A percentile compares a stretch with the other conserved stretches of the same genome.
These are phyloP conservation scores for Scylla paramamosain DNA, from an alignment of 1,140 invertebrate species.

Conservation along the genomic window DNA sequence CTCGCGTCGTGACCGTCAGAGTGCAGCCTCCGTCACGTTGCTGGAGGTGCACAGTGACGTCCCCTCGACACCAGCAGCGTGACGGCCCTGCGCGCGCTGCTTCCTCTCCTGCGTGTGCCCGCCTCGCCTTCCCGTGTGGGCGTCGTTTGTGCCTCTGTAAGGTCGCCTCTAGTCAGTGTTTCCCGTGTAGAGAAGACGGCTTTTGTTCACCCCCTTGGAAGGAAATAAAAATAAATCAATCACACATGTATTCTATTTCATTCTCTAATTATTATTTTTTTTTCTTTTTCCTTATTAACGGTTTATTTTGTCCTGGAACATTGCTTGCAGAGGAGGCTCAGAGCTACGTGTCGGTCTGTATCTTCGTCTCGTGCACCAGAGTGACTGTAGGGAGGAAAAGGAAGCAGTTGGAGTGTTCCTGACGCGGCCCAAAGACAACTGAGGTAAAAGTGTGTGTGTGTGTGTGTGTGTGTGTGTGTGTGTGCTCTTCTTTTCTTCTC, in stretches of 20 bases:
- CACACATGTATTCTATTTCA: background rate
- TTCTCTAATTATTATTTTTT: background rate
- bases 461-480: slow-evolving; percentile 45
- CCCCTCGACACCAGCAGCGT: background rate
- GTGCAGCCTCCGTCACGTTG: background rate
- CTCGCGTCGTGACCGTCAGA: background rate
- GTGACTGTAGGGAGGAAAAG: background rate
- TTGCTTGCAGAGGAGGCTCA: background rate
- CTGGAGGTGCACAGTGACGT: background rate
- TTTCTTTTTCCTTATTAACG: background rate
- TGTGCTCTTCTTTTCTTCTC: background rate
- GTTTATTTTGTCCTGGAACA: background rate
- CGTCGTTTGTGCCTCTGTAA: background rate
- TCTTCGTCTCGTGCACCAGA: background rate
- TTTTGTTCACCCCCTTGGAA: slow-evolving; percentile 11
- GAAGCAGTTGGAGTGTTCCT: background rate
- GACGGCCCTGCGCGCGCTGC: background rate
- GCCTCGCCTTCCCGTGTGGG: no score
- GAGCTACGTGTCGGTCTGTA: background rate
- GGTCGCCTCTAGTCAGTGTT: slow-evolving; percentile 18
- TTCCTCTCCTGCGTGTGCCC: background rate
- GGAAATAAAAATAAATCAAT: slow-evolving; percentile 16
- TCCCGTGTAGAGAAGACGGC: background rate
- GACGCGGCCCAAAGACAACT: background rate
- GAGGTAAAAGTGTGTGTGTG: slow-evolving; percentile 30